Base-by-base conservation (phyloP, 2,888 invertebrate species). In the Oscheius onirici region DNA sequence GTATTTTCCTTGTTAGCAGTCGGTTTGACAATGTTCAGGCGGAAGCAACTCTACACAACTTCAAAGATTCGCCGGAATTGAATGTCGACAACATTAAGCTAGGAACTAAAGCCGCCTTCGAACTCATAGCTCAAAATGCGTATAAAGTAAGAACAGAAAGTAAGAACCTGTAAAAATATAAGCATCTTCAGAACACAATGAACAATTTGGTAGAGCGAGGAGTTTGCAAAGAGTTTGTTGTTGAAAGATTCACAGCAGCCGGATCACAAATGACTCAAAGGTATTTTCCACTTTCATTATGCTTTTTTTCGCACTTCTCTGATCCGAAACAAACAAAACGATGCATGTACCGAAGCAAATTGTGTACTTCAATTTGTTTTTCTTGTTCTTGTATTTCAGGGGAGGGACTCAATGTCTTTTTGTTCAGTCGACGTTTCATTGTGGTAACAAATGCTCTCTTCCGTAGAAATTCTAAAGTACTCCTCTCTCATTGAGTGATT, bases 71-170 rank as follows among this genome's bases (percentile, higher is more conserved):
- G 0, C 34, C 34, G 34, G 34, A 34, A 8, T 51, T 49, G 3
- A 20, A 65, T 17, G 65, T 28, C 22, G 17, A 51, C 26, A 51
- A 52, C 6, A 49, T 51, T 20, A 24, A 34, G 17, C 34, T 5
- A 5, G 65, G 65, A 8, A 40, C 49, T 10, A 51, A 51, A 34
- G 22, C n/a, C 13, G 65, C 65, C n/a, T 65, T 65, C 40, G 65
- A 65, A 24, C 51, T 65, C 6, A 52, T 65, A n/a, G n/a, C 28
- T 1, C 65, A 65, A 34, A 65, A 65, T 17, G 51, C 65, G 13
- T 52, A 52, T 26, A 52, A 52, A 17, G 65, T 65, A 49, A 10
- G n/a, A n/a, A n/a, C n/a, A n/a, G n/a, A n/a, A n/a, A n/a, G n/a
- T n/a, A n/a, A n/a, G 34, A 34, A 34, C 34, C 34, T 49, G 17